Evolutionary conservation across 2,113 vertebrate genomes (phyloP).

Genomic region (Hepsetus odoe): DNA sequence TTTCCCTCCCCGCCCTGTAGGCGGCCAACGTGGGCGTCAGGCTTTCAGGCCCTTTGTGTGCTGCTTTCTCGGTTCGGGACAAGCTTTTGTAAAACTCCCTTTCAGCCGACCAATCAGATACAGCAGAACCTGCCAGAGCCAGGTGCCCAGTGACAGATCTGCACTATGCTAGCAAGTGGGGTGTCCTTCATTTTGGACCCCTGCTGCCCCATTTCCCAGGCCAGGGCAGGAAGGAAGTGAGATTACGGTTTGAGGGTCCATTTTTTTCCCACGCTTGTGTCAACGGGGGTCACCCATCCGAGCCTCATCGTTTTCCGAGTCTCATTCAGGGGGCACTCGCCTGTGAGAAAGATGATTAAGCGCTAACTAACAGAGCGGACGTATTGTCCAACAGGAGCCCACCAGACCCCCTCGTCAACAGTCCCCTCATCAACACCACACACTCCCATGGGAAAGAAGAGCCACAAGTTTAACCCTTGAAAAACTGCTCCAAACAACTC

Average conservation of each 20-base stretch:
- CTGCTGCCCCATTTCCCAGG: constrained; percentile 67
- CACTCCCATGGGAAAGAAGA: constrained; percentile 59
- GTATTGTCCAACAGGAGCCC: constrained; percentile 42
- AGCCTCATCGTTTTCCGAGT: constrained; percentile 64
- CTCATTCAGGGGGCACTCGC: constrained; percentile 63
- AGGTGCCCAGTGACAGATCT: neutral
- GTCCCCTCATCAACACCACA: constrained; percentile 35
- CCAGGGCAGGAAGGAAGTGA: constrained; percentile 70
- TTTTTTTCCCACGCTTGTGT: constrained; percentile 60
- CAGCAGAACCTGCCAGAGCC: neutral
- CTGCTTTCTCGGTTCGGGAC: neutral
- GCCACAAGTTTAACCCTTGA: constrained; percentile 47
- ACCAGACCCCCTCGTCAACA: constrained; percentile 38
- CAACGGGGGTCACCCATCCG: constrained; percentile 63
- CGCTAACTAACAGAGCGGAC: constrained; percentile 62
- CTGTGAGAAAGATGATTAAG: constrained; percentile 74
- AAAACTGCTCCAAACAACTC: too few species aligned
- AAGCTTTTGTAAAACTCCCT: neutral
- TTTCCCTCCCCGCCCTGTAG: constrained; percentile 54
- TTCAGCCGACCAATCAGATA: neutral
- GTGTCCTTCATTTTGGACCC: constrained; percentile 40
- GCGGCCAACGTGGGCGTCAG: neutral
- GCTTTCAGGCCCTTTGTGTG: constrained; percentile 8
- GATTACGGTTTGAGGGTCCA: constrained; percentile 67
- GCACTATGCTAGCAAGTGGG: constrained; percentile 28